Conservation (phyloP, 2,113 vertebrate genomes). For the Oryzias melastigma region DNA sequence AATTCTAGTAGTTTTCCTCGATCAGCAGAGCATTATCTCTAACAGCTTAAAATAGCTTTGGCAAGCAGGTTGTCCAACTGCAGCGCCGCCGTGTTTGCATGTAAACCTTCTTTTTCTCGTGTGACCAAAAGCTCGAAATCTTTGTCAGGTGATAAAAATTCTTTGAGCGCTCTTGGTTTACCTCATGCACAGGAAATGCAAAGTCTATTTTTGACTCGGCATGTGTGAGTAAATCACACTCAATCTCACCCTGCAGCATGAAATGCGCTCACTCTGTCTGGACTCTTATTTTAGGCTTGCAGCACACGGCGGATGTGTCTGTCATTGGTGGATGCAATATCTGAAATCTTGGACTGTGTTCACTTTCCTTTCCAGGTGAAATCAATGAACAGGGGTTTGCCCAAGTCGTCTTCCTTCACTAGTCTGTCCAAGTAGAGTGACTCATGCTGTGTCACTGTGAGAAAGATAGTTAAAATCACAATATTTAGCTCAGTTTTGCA, state of each 20-base stretch:
- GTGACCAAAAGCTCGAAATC: conserved; percentile 28
- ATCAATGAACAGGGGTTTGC: conserved; percentile 46
- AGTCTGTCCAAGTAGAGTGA: conserved; percentile 33
- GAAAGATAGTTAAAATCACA: not conserved
- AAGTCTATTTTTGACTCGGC: conserved; percentile 62
- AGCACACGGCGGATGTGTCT: conserved; percentile 48
- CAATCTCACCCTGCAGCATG: conserved; percentile 52
- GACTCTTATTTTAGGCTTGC: conserved; percentile 59
- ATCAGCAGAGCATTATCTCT: conserved; percentile 2
- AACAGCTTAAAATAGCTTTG: conserved; percentile 12
- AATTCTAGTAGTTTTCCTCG: conserved; percentile 7
- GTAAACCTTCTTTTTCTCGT: conserved; percentile 24
- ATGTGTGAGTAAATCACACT: conserved; percentile 68
- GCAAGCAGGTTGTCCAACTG: conserved; percentile 5
- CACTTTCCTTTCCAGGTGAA: conserved; percentile 45
- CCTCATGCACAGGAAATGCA: conserved; percentile 60
- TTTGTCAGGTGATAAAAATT: conserved; percentile 44
- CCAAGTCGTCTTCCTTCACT: conserved; percentile 57
- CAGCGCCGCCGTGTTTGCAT: conserved; percentile 6
- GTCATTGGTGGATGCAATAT: conserved; percentile 36
- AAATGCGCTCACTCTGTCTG: conserved; percentile 41
- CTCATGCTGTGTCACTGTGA: conserved; percentile 23
- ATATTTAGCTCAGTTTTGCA: conserved; percentile 1
- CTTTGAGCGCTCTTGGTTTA: conserved; percentile 44
- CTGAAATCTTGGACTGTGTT: conserved; percentile 36